phyloP scores from a whole-genome alignment of 2,888 invertebrate species.

The Drosophila algonquin region DNA sequence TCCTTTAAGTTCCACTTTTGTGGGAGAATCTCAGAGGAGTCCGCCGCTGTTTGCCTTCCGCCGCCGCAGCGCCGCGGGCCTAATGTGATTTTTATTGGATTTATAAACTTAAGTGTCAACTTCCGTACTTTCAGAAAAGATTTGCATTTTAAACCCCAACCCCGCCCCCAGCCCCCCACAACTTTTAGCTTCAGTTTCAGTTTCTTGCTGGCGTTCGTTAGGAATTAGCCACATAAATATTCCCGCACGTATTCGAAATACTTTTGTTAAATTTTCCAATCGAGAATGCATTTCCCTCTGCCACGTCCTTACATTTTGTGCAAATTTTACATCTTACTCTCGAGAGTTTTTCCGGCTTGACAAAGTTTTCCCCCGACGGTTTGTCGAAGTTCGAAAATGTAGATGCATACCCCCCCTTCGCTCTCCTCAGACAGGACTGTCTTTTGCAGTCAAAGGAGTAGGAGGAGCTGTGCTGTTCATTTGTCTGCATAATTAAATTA shows the following conservation, averaged over 20 bases:
- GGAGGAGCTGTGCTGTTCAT: constrained; percentile 28
- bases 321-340: constrained; percentile 22
- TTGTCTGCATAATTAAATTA: constrained; percentile 62
- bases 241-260: constrained; percentile 37
- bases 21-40: constrained; percentile 1
- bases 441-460: constrained; percentile 18
- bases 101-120: constrained; percentile 75
- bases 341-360: constrained; percentile 5
- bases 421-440: neutral
- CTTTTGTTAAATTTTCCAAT: constrained; percentile 51
- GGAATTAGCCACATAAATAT: constrained; percentile 58
- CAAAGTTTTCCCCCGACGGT: constrained; percentile 43
- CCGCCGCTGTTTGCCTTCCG: constrained; percentile 62
- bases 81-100: constrained; percentile 80
- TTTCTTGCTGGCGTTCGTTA: constrained; percentile 25
- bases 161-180: too few species aligned
- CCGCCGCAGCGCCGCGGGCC: constrained; percentile 61
- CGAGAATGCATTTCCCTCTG: constrained; percentile 60
- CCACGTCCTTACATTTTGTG: constrained; percentile 32
- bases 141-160: constrained; percentile 21
- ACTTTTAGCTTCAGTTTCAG: constrained; percentile 7
- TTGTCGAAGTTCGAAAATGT: constrained; percentile 36
- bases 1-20: neutral
- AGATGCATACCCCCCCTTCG: neutral
- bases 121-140: constrained; percentile 51